phyloP scores from a whole-genome alignment of 2,888 invertebrate genomes.

The Gandaritis pyraliata region DNA sequence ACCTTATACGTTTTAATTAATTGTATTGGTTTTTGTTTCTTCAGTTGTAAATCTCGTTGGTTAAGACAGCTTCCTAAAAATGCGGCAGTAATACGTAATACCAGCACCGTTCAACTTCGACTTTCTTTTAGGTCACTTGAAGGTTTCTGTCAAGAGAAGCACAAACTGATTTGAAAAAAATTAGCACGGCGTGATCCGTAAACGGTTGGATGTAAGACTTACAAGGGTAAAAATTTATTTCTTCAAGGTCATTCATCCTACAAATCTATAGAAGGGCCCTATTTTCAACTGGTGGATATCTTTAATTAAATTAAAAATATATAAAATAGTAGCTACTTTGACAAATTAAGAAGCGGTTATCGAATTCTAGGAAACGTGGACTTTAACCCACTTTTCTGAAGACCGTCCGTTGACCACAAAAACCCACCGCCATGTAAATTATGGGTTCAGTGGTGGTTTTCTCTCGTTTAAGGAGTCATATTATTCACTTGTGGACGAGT shows the following conservation, averaged over 20 bases:
- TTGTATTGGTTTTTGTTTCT: conserved; percentile 38
- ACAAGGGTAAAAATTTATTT: too few species aligned
- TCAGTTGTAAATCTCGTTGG: conserved; percentile 28
- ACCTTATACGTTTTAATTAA: conserved; percentile 35
- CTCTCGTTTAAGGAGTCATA: conserved; percentile 54
- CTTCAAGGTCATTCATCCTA: too few species aligned
- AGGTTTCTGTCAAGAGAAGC: too few species aligned
- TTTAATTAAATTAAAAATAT: too few species aligned
- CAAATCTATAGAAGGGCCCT: too few species aligned
- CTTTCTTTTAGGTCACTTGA: too few species aligned
- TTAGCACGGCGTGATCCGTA: too few species aligned
- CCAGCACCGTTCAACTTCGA: too few species aligned
- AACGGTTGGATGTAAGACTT: too few species aligned
- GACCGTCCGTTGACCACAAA: conserved; percentile 29
- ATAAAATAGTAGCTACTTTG: too few species aligned
- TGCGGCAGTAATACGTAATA: not conserved
- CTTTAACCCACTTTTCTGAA: conserved; percentile 46
- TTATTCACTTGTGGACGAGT: conserved; percentile 50
- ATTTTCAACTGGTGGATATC: too few species aligned
- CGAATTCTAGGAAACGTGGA: not conserved
- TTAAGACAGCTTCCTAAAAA: conserved; percentile 37
- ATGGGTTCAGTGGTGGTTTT: conserved; percentile 36
- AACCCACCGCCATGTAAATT: conserved; percentile 37
- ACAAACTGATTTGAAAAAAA: too few species aligned
- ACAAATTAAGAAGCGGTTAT: not conserved